Conservation (phyloP, 2,113 vertebrate species). For the Carassius carassius region DNA sequence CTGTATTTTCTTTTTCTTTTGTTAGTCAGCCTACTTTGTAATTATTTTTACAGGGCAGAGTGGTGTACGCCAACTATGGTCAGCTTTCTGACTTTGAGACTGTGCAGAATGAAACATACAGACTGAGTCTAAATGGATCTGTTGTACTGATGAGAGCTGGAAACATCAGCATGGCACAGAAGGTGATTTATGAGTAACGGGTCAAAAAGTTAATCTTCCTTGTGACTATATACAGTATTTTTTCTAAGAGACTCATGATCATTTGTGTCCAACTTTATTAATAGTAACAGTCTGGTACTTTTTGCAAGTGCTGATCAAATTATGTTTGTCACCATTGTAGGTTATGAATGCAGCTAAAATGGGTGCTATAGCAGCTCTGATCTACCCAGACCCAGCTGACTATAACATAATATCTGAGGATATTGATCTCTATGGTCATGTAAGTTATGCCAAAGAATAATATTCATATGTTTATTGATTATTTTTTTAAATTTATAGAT, state of each 20-base stretch:
- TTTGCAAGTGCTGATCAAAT: background rate
- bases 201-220: background rate
- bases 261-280: background rate
- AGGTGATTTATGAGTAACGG: conserved; percentile 63
- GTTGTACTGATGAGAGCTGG: conserved; percentile 85
- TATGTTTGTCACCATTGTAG: conserved; percentile 64
- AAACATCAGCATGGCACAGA: conserved; percentile 83
- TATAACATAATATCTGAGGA: background rate
- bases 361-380: conserved; percentile 81
- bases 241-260: background rate
- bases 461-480: background rate
- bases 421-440: conserved; percentile 83
- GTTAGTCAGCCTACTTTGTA: background rate
- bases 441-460: conserved; percentile 66
- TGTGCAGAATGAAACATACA: background rate
- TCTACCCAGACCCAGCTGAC: conserved; percentile 75
- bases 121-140: conserved; percentile 64
- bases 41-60: conserved; percentile 77
- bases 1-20: background rate
- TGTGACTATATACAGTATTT: background rate
- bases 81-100: conserved; percentile 75
- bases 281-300: background rate
- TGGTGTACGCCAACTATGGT: conserved; percentile 87
- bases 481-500: background rate
- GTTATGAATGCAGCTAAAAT: conserved; percentile 80